These are phyloP conservation scores for Carterocephalus palaemon DNA, from an alignment of 2,888 invertebrate species.

Conservation along the genomic window DNA sequence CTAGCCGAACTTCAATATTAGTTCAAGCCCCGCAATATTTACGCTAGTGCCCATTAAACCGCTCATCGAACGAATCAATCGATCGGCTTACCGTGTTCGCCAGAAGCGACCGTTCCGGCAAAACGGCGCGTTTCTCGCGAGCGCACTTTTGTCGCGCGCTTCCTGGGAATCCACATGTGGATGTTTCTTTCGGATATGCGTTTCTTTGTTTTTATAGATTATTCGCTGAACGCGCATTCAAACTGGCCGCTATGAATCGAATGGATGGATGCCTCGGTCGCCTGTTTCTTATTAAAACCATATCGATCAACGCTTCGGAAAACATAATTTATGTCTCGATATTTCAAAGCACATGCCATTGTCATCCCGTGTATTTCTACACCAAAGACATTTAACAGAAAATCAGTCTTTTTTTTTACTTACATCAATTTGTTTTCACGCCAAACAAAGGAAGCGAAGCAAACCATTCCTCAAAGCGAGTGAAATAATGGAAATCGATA, in stretches of 20 bases:
- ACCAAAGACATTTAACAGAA: too few species aligned
- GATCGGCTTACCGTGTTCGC: constrained; percentile 48
- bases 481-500: not conserved
- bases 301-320: constrained; percentile 12
- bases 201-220: constrained; percentile 37
- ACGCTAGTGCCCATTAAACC: constrained; percentile 2
- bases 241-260: constrained; percentile 24
- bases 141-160: constrained; percentile 37
- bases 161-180: constrained; percentile 35
- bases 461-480: not conserved
- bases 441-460: not conserved
- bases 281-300: constrained; percentile 21
- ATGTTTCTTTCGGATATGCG: constrained; percentile 32
- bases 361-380: too few species aligned
- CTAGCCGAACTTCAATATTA: too few species aligned
- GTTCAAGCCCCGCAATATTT: not conserved
- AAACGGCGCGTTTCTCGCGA: constrained; percentile 35
- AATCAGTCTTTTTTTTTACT: not conserved
- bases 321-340: constrained; percentile 21
- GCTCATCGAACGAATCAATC: constrained; percentile 33
- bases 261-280: constrained; percentile 17
- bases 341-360: too few species aligned
- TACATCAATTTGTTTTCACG: not conserved
- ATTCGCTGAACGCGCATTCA: constrained; percentile 33
- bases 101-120: constrained; percentile 44